A percentile compares a stretch with the other conserved stretches of the same genome.
Conservation (phyloP, 2,113 vertebrate genomes). For the Pycnonotus jocosus region DNA sequence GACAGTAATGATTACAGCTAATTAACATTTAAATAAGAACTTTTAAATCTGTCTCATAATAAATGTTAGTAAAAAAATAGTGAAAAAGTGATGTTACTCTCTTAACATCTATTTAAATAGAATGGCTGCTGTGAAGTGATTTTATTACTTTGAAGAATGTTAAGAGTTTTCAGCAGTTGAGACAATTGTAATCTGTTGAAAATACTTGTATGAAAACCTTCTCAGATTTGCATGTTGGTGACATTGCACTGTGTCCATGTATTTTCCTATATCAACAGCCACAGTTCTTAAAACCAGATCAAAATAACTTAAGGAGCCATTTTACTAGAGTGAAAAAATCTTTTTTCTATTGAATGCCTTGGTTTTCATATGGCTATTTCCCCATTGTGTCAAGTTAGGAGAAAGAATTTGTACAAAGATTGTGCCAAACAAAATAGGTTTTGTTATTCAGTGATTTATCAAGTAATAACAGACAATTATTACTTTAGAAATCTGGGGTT, state of each 20-base stretch:
- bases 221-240: background rate
- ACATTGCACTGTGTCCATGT: background rate
- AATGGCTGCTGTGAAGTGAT: background rate
- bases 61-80: background rate
- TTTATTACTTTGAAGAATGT: background rate
- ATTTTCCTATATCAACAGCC: background rate
- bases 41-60: background rate
- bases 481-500: background rate
- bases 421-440: background rate
- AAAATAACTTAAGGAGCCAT: background rate
- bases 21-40: background rate
- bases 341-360: background rate
- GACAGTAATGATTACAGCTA: background rate
- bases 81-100: background rate
- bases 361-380: background rate
- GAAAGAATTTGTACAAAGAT: background rate
- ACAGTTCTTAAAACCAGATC: background rate
- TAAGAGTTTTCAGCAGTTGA: background rate
- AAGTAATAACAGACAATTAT: background rate
- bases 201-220: background rate
- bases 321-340: background rate
- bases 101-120: background rate
- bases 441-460: background rate
- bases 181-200: background rate
- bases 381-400: background rate